Base-by-base conservation (phyloP, 2,113 vertebrate genomes). In the Lucifuga dentata region DNA sequence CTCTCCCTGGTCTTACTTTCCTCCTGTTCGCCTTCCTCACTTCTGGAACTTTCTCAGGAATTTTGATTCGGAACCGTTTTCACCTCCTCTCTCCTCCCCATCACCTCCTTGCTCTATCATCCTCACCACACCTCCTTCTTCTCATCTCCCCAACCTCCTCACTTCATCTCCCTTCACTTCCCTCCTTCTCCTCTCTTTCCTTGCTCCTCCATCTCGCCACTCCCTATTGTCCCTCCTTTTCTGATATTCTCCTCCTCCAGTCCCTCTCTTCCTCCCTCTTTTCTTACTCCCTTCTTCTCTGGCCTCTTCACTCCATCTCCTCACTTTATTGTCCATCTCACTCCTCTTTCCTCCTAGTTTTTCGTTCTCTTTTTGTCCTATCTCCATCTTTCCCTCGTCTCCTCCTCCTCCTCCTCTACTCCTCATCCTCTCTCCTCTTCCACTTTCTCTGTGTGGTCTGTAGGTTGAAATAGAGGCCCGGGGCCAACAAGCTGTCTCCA, bases 401-500 rank as follows among this genome's bases (percentile, higher is more conserved):
- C 8, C 8, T 44, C 11, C 33, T 61, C 29, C 8, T 12, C 32
- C 50, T 21, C 50, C 20, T 38, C 53, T 43, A 46, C 20, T 21
- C 17, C 29, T 17, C 43, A 10, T 13, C 38, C 11, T 13, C 12
- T 44, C 17, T n/a, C 43, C 8, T 3, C 19, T 21, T 17, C n/a
- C 16, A 9, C 71, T 45, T 36, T 6, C 21, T 63, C 74, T 71
- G 80, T 87, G 84, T 78, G 81, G 79, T 85, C 81, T 83, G 62
- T 67, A 21, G 76, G 74, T 59, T 86, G 84, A 85, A 86, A 85
- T 83, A 61, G 75, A 84, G 68, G 77, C 88, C 88, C 24, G 63
- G 56, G 84, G 88, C 81, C 83, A 86, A 81, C 88, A 85, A 81
- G 76, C 83, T 88, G 85, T 81, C 81, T 88, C 67, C 79, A 83